Conservation (phyloP, 2,113 vertebrate genomes). For the Sebastes schlegelii region DNA sequence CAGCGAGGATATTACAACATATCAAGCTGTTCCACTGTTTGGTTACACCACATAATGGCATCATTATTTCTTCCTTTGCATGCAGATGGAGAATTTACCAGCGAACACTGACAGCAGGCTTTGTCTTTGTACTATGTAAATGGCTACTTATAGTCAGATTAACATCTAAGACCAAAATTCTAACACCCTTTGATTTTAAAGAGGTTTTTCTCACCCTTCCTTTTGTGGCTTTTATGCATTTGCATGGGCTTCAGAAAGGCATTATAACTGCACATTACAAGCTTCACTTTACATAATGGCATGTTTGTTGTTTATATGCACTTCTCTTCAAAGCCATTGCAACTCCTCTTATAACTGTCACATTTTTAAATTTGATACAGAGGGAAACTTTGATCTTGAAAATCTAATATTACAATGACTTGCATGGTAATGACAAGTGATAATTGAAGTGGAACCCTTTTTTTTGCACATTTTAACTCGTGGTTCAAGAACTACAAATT, state of each 20-base stretch:
- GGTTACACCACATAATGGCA: slow-evolving; percentile 66
- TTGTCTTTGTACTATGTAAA: slow-evolving; percentile 73
- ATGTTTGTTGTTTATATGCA: slow-evolving; percentile 48
- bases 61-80: slow-evolving; percentile 74
- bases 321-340: slow-evolving; percentile 52
- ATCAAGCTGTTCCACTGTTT: slow-evolving; percentile 71
- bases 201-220: slow-evolving; percentile 12
- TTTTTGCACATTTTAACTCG: not conserved
- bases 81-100: slow-evolving; percentile 61
- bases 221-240: slow-evolving; percentile 49
- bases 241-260: slow-evolving; percentile 35
- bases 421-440: slow-evolving; percentile 20
- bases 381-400: slow-evolving; percentile 50
- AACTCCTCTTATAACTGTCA: slow-evolving; percentile 1
- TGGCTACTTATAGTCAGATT: slow-evolving; percentile 73
- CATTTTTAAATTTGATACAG: slow-evolving; percentile 16
- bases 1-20: slow-evolving; percentile 70
- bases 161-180: slow-evolving; percentile 68
- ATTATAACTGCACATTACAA: slow-evolving; percentile 34
- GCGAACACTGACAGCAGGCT: slow-evolving; percentile 39
- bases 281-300: slow-evolving; percentile 49
- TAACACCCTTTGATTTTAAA: slow-evolving; percentile 60
- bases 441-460: slow-evolving; percentile 3
- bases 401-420: slow-evolving; percentile 17
- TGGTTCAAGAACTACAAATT: slow-evolving; percentile 3